Conservation (phyloP, 2,113 vertebrate species). For the Oxyura jamaicensis region DNA sequence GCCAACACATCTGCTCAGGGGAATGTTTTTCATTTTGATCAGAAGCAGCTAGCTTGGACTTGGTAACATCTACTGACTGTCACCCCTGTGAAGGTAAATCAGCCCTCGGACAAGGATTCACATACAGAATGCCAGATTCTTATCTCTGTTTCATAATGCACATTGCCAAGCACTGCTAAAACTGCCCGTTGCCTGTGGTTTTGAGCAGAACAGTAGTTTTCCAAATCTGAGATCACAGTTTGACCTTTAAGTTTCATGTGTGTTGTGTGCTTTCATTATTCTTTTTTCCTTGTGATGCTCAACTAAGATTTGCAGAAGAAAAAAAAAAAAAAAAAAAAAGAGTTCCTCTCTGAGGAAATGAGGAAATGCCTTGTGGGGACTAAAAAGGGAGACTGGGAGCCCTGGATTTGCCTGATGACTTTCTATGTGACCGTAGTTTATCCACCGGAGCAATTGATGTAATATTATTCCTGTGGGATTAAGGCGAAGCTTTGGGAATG, state of each 20-base stretch:
- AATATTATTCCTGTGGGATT: slow-evolving; percentile 40
- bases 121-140: slow-evolving; percentile 1
- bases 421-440: not conserved
- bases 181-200: not conserved
- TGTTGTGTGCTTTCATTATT: slow-evolving; percentile 24
- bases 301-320: not conserved
- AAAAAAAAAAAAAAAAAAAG: not conserved
- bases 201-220: slow-evolving; percentile 9
- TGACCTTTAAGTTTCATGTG: slow-evolving; percentile 44
- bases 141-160: not conserved
- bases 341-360: slow-evolving; percentile 15
- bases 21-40: slow-evolving; percentile 53
- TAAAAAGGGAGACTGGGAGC: not conserved
- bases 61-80: slow-evolving; percentile 14
- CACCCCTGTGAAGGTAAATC: slow-evolving; percentile 44
- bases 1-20: slow-evolving; percentile 62
- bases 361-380: slow-evolving; percentile 35
- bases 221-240: slow-evolving; percentile 31
- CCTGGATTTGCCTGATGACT: not conserved
- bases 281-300: not conserved
- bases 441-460: not conserved
- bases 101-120: not conserved
- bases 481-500: slow-evolving; percentile 38
- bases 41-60: slow-evolving; percentile 47
- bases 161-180: not conserved